Evolutionary conservation across 2,113 vertebrate genomes (phyloP), one percentile per base, ranked within the genome.

Genomic region (Siniperca chuatsi): DNA sequence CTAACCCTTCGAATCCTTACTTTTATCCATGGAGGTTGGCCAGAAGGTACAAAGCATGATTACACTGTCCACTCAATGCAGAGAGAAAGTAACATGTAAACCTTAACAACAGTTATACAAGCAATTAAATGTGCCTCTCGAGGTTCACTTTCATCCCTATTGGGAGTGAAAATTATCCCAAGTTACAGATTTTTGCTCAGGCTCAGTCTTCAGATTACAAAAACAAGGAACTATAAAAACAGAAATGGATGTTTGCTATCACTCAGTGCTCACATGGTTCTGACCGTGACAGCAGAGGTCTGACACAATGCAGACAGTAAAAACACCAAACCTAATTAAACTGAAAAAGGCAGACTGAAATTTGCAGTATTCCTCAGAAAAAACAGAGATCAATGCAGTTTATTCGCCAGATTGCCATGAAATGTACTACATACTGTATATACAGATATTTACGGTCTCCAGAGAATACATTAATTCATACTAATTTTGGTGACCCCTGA

Each of bases 151-250:
- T 65, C 42, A 55, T 40, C 64, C 58, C 35, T 6, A 0, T 0
- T 25, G 50, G 61, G 48, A 48, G 25, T 40, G 15, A 61, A 77
- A 73, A 71, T 12, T 0, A 44, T 46, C 44, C n/a, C 7, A 42
- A 16, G 13, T 33, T 12, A 15, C 18, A 13, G 66, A 67, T 66
- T 52, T 7, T 6, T 52, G 33, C 25, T 68, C 0, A 74, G 52
- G 37, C 55, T 64, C 4, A 29, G 29, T 8, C 37, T 44, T 44
- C 23, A 33, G 15, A 25, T 71, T 44, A 35, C 11, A 79, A 46
- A 29, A 78, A 71, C 25, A 71, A 40, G 55, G 44, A 79, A 62
- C 21, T 52, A 12, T 21, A 52, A 62, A 50, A 62, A 64, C 68
- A 40, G 57, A 72, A 80, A 70, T 37, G 20, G 54, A 69, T 60